Evolutionary conservation across 2,113 vertebrate genomes (phyloP).

Genomic region (Stomatorhinus ivindoensis): DNA sequence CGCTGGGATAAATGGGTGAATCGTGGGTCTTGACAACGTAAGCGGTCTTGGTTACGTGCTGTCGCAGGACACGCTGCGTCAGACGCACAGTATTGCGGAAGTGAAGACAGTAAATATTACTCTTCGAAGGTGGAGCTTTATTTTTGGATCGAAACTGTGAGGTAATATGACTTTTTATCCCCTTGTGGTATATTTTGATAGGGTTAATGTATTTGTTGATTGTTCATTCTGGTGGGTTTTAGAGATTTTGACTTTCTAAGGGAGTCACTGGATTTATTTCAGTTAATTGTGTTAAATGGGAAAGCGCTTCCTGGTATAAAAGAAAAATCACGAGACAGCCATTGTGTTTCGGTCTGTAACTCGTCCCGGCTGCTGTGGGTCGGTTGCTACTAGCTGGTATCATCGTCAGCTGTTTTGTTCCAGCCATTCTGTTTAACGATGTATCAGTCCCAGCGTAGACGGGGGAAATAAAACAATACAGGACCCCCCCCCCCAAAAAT

Average conservation of each 20-base stretch:
- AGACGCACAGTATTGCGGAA: conserved; percentile 9
- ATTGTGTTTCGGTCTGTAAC: neutral
- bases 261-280: neutral
- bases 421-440: neutral
- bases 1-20: neutral
- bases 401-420: neutral
- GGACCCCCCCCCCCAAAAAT: neutral
- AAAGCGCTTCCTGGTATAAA: neutral
- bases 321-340: neutral
- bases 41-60: neutral
- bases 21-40: neutral
- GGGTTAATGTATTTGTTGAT: neutral
- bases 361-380: neutral
- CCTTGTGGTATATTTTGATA: neutral
- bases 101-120: conserved; percentile 6
- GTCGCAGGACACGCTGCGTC: neutral
- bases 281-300: neutral
- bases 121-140: neutral
- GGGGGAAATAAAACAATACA: neutral
- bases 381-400: neutral
- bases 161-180: neutral
- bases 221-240: neutral
- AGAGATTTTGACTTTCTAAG: neutral
- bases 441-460: neutral
- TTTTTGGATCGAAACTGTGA: conserved; percentile 12